A percentile compares a stretch with the other conserved stretches of the same genome.
phyloP scores from a whole-genome alignment of 2,797 vertebrate species.

The Morelia viridis region DNA sequence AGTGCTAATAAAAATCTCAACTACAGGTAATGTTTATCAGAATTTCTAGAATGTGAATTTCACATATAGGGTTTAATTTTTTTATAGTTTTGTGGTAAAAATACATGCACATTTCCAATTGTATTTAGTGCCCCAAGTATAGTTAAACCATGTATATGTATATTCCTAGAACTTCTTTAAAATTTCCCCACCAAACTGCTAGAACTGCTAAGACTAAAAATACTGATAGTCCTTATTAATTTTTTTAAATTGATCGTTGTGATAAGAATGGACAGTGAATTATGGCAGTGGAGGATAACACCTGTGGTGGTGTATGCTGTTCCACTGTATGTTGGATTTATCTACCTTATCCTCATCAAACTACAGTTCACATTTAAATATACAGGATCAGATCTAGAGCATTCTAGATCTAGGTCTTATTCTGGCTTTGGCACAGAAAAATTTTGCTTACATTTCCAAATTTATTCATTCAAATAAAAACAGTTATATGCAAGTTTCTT shows the following conservation, averaged over 20 bases:
- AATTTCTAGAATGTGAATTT: conserved; percentile 18
- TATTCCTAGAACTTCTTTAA: background rate
- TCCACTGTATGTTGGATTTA: background rate
- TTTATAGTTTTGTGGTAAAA: background rate
- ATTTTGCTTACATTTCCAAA: background rate
- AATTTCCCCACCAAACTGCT: background rate
- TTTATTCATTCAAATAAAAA: background rate
- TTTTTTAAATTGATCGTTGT: background rate
- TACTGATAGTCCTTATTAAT: background rate
- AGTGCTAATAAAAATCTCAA: conserved; percentile 27
- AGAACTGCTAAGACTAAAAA: background rate
- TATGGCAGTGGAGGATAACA: background rate
- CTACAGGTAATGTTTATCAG: conserved; percentile 31
- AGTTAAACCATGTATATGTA: background rate
- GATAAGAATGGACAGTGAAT: background rate
- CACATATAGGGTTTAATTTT: conserved; percentile 32
- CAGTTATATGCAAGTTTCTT: background rate
- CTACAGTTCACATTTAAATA: too few relatives aligned
- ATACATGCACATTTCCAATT: background rate
- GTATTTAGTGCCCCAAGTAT: background rate
- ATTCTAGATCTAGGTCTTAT: background rate
- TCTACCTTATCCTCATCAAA: background rate
- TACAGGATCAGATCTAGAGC: background rate
- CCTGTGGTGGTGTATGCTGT: background rate
- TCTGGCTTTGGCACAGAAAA: background rate